Percentiles rank a stretch among this genome's conserved stretches.
Conservation (phyloP, 2,888 invertebrate species). For the Dicranocentrus wangi region DNA sequence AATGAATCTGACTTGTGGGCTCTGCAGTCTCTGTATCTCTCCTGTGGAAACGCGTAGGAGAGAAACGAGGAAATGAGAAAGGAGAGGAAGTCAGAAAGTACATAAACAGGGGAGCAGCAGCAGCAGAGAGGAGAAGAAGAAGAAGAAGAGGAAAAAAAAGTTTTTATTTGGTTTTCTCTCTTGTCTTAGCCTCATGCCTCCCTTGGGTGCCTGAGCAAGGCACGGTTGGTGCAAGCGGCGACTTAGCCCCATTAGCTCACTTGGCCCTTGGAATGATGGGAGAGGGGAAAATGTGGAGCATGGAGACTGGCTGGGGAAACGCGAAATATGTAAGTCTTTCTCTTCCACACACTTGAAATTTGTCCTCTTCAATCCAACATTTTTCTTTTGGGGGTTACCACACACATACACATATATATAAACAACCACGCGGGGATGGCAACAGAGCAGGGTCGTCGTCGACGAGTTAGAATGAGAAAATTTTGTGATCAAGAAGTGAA, state of each 20-base stretch:
- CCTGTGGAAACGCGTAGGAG: background rate
- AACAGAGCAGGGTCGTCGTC: background rate
- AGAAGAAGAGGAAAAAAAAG: background rate
- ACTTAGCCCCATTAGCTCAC: constrained; percentile 81
- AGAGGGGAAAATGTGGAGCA: constrained; percentile 82
- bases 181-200: constrained; percentile 78
- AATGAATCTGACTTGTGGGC: constrained; percentile 17
- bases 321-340: constrained; percentile 77
- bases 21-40: background rate
- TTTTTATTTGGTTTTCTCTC: constrained; percentile 18
- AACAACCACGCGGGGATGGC: background rate
- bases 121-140: background rate
- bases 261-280: constrained; percentile 81
- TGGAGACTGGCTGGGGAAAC: constrained; percentile 80
- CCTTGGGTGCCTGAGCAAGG: constrained; percentile 82
- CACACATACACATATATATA: background rate
- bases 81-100: constrained; percentile 11
- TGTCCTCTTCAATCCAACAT: too few relatives aligned
- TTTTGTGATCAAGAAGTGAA: background rate
- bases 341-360: too few relatives aligned
- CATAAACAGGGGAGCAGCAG: too few relatives aligned
- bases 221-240: constrained; percentile 82
- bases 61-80: constrained; percentile 13
- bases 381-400: too few relatives aligned
- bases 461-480: background rate